Evolutionary conservation across 2,888 invertebrate species (phyloP), one percentile per base, ranked within the genome.

Genomic region (Stramonita haemastoma): DNA sequence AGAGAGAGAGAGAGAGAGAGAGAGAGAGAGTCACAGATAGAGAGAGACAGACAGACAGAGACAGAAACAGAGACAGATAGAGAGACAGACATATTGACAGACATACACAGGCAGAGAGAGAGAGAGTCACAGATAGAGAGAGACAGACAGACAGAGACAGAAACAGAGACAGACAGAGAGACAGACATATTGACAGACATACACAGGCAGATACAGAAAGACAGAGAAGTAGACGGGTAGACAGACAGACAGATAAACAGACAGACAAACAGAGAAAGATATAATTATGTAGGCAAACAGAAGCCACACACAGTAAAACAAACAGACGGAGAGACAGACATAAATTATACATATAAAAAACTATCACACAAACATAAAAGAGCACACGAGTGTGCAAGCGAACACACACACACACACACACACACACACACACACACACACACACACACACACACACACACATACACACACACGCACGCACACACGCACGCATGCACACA

Each of bases 151-250:
- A 46, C 46, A 46, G 46, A 46, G 46, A 46, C 46, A 46, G 46
- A 46, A n/a, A n/a, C n/a, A 73, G 26, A 73, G 73, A 73, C n/a
- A 73, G n/a, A 73, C n/a, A 73, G 73, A 73, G n/a, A n/a, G 73
- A 73, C 8, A n/a, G 73, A 29, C 2, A 29, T 8, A 73, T 13
- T 26, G 73, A 73, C 11, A 73, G 73, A 73, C 2, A 73, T 13
- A 73, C n/a, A 73, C n/a, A n/a, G n/a, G 46, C 19, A 66, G 66
- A 66, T 4, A 66, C 6, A 66, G 66, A 66, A 13, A 66, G 66
- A 66, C 19, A 66, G 66, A 66, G 66, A 66, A 2, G 13, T 4
- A 77, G 77, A 77, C 26, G n/a, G 77, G n/a, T 4, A 77, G 77
- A 77, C 26, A 77, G 77, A 77, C 26, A 77, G 77, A n/a, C 46